Base-by-base conservation (phyloP, 2,113 vertebrate genomes). In the Dipodomys merriami region DNA sequence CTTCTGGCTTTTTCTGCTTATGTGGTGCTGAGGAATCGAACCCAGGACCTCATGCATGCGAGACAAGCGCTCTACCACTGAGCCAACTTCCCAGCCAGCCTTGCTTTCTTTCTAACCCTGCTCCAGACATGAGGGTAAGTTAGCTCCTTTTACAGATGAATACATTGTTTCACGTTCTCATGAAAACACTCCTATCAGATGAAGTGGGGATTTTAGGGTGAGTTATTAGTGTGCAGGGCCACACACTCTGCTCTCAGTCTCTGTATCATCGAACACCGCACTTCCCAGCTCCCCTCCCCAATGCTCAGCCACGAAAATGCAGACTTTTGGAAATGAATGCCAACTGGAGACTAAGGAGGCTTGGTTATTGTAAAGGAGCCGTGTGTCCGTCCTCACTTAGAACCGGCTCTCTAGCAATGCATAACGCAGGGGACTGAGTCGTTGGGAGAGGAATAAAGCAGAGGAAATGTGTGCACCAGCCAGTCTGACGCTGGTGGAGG, bases 131-230 rank as follows among this genome's bases (percentile, higher is more conserved):
- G 11, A 83, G 6, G 46, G 64, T 89, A 20, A 30, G 13, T 18
- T 16, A 65, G 69, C 76, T 16, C 30, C 30, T 64, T 46, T 18
- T n/a, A 23, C 20, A 62, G 64, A 5, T 9, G 0, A 83, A 67
- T 0, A 10, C 29, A 2, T 7, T n/a, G 39, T 11, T 29, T 35
- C 30, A 64, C 3, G 25, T 12, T n/a, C 9, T 0, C 8, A 39
- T 44, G 25, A 29, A 23, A 27, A 5, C n/a, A 12, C n/a, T 22
- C 23, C 29, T 16, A 20, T 27, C 27, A 22, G 16, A 60, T 1
- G 72, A 44, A 15, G 65, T 1, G 16, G 0, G 13, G 78, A 44
- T 25, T 0, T 23, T 35, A 15, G 5, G 1, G 0, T 23, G 22
- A 80, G 62, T 30, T 39, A n/a, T 44, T 60, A 30, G 27, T 46